Percentiles rank a stretch among this genome's conserved stretches.
Conservation (phyloP, 2,888 invertebrate species). For the Mermis nigrescens region DNA sequence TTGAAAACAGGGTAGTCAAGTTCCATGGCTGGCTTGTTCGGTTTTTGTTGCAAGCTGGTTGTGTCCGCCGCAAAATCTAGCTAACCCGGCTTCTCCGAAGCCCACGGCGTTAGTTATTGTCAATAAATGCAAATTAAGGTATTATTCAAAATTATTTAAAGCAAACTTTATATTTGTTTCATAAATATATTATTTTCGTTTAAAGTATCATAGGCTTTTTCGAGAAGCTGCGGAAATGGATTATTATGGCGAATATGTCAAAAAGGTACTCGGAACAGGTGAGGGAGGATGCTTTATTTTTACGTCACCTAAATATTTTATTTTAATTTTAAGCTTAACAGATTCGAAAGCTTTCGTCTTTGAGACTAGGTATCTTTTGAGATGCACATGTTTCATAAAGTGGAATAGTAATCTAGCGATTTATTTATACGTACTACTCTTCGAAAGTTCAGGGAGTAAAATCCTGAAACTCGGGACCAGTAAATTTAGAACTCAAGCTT, state of each 20-base stretch:
- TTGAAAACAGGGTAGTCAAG: not conserved
- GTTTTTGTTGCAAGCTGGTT: constrained; percentile 64
- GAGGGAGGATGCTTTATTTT: too few species aligned
- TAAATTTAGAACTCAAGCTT: too few species aligned
- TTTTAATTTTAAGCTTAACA: not conserved
- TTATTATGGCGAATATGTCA: constrained; percentile 72
- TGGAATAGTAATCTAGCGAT: not conserved
- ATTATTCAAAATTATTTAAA: not conserved
- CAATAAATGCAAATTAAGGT: not conserved
- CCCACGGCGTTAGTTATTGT: not conserved
- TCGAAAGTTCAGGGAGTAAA: too few species aligned
- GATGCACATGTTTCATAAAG: not conserved
- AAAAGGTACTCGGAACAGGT: constrained; percentile 62
- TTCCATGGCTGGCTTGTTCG: constrained; percentile 70
- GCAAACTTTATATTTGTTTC: too few species aligned
- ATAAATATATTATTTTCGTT: too few species aligned
- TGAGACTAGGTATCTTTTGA: too few species aligned
- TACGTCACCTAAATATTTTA: too few species aligned
- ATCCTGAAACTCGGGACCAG: too few species aligned
- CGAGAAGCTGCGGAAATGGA: constrained; percentile 79
- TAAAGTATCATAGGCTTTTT: constrained; percentile 76
- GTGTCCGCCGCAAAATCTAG: not conserved
- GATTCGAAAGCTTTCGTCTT: too few species aligned
- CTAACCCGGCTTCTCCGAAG: not conserved
- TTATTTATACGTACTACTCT: too few species aligned